phyloP scores from a whole-genome alignment of 2,888 invertebrate genomes.

The Ellobium chinense region DNA sequence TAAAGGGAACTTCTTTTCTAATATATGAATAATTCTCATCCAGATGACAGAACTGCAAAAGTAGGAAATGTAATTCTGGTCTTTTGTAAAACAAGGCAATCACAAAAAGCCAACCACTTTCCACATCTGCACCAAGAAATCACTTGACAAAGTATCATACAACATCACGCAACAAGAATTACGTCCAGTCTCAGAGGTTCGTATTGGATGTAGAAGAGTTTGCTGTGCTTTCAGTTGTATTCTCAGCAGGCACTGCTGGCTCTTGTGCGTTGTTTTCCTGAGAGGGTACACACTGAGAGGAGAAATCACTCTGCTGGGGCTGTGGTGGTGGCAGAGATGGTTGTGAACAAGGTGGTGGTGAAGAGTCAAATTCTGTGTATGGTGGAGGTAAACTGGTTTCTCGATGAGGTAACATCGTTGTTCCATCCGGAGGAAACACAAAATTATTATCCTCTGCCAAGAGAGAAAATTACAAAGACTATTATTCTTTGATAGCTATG shows the following conservation, averaged over 20 bases:
- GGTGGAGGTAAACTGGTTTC: slow-evolving; percentile 28
- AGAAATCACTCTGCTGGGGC: not conserved
- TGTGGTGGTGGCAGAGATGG: not conserved
- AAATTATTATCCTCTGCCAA: slow-evolving; percentile 16
- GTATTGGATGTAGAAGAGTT: not conserved
- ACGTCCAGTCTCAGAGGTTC: not conserved
- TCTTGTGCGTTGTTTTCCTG: not conserved
- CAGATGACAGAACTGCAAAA: too few species aligned
- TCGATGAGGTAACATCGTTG: not conserved
- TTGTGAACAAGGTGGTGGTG: not conserved
- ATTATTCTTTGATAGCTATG: not conserved
- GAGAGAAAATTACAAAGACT: not conserved
- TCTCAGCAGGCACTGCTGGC: not conserved
- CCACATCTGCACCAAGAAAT: too few species aligned
- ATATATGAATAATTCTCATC: too few species aligned
- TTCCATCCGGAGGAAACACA: not conserved
- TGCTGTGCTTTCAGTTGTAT: not conserved
- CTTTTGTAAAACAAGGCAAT: too few species aligned
- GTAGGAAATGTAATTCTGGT: too few species aligned
- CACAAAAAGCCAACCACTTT: too few species aligned
- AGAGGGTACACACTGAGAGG: not conserved
- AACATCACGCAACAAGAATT: too few species aligned
- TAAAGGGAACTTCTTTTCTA: too few species aligned
- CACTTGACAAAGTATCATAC: too few species aligned
- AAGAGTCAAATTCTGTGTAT: slow-evolving; percentile 15